Conservation (phyloP, 2,888 invertebrate species). For the Perithous albicinctus region DNA sequence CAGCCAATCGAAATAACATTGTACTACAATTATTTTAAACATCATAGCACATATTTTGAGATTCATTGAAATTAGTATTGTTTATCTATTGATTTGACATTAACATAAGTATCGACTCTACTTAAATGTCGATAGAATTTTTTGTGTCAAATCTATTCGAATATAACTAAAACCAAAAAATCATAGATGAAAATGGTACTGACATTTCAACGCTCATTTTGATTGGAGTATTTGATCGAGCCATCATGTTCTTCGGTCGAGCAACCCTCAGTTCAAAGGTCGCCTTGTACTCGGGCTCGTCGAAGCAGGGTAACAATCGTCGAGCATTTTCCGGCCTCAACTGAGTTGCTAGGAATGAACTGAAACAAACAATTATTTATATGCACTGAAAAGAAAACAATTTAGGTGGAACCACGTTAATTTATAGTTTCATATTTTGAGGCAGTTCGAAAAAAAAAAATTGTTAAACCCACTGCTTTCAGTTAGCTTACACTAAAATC, state of each 20-base stretch:
- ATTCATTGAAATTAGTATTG: too few species aligned
- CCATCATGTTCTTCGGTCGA: slow-evolving; percentile 86
- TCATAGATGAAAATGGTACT: slow-evolving; percentile 78
- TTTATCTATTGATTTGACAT: too few species aligned
- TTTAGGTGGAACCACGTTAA: background rate
- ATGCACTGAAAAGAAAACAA: background rate
- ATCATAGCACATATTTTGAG: too few species aligned
- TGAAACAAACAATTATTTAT: slow-evolving; percentile 71
- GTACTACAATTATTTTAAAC: too few species aligned
- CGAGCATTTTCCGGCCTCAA: slow-evolving; percentile 91
- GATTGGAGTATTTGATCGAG: slow-evolving; percentile 88
- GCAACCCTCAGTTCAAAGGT: slow-evolving; percentile 89
- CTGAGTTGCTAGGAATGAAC: slow-evolving; percentile 89
- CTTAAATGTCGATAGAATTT: background rate
- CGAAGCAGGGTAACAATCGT: slow-evolving; percentile 93
- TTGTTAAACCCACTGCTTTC: too few species aligned
- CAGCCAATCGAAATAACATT: too few species aligned
- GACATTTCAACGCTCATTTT: slow-evolving; percentile 87
- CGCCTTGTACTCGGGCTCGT: slow-evolving; percentile 91
- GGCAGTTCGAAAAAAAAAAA: background rate
- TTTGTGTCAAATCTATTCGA: slow-evolving; percentile 2
- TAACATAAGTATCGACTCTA: too few species aligned
- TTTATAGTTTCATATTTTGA: too few species aligned
- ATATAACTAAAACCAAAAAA: background rate
- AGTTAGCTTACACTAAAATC: background rate